Evolutionary conservation across 2,888 invertebrate species (phyloP).

Genomic region (Ophonus ardosiacus): DNA sequence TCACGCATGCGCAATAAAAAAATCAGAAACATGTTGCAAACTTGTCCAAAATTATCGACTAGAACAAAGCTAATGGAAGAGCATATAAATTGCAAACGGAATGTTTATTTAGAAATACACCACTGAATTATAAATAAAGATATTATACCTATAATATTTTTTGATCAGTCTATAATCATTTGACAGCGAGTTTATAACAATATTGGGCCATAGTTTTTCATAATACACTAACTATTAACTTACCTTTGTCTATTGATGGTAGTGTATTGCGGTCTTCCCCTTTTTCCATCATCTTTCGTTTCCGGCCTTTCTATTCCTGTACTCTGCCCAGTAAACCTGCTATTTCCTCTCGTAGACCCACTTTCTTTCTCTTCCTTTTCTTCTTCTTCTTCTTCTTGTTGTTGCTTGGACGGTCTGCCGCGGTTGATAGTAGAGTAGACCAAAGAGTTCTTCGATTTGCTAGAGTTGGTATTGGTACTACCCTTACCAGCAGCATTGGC

Average conservation of each 20-base stretch:
- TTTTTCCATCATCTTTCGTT: conserved; percentile 72
- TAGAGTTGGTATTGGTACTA: conserved; percentile 66
- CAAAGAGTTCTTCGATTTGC: conserved; percentile 41
- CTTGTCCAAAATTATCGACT: too few relatives aligned
- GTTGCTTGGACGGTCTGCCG: conserved; percentile 71
- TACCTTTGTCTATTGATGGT: conserved; percentile 72
- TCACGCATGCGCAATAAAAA: too few relatives aligned
- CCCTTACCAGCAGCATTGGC: conserved; percentile 67
- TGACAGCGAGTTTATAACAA: too few relatives aligned
- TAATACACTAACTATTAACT: background rate
- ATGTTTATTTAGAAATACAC: too few relatives aligned
- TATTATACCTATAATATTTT: too few relatives aligned
- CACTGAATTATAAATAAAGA: too few relatives aligned
- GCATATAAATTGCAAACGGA: too few relatives aligned
- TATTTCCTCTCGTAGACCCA: conserved; percentile 74
- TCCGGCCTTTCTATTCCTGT: conserved; percentile 75
- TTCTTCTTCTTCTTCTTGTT: background rate
- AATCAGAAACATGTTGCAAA: too few relatives aligned
- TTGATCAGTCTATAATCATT: too few relatives aligned
- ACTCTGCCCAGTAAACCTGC: conserved; percentile 75
- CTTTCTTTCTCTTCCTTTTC: background rate
- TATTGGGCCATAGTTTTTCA: too few relatives aligned
- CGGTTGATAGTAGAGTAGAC: conserved; percentile 80
- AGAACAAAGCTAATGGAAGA: too few relatives aligned
- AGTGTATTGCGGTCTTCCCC: conserved; percentile 75